Conservation (phyloP, 2,888 invertebrate species). For the Stenodera caucasica region DNA sequence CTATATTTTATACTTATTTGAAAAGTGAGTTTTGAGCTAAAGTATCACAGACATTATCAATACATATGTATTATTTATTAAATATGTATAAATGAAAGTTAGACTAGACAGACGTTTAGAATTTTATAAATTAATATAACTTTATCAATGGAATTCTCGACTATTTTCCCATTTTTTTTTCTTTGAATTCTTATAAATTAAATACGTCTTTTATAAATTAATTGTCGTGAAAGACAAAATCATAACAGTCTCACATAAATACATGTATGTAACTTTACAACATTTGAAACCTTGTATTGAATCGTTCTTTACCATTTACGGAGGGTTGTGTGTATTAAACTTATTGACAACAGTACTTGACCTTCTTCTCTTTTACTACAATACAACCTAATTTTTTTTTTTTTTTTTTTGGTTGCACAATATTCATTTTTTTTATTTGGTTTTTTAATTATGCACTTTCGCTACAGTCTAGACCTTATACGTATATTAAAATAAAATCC, state of each 20-base stretch:
- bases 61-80: not conserved
- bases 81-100: not conserved
- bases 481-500: not conserved
- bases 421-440: not conserved
- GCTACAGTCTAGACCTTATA: not conserved
- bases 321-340: not conserved
- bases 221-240: not conserved
- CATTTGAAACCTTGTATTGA: not conserved
- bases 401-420: not conserved
- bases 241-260: not conserved
- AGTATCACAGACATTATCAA: too few species aligned
- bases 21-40: too few species aligned
- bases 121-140: too few species aligned
- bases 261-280: not conserved
- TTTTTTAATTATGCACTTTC: not conserved
- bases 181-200: not conserved
- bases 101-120: too few species aligned
- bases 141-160: not conserved
- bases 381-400: not conserved
- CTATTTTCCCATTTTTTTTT: not conserved
- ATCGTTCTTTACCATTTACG: constrained; percentile 1
- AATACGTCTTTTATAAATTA: not conserved
- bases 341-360: not conserved
- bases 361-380: not conserved
- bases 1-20: too few species aligned